A percentile compares a stretch with the other conserved stretches of the same genome.
Conservation (phyloP, 2,113 vertebrate species). For the Corythoichthys haematopterus region DNA sequence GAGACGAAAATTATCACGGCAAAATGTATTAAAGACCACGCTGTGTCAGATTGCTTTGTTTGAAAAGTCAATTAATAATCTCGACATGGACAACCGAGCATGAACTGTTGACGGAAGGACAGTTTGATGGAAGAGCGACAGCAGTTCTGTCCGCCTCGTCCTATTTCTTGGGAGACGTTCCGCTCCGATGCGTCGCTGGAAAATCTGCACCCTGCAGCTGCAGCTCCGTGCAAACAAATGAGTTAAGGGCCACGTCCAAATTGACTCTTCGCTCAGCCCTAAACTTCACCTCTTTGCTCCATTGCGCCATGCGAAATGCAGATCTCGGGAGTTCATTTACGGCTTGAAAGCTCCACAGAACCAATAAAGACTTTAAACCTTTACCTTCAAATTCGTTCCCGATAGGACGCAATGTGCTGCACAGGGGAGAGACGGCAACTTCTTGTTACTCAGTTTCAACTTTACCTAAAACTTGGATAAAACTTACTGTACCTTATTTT, state of each 20-base stretch:
- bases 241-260: constrained; percentile 57
- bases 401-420: neutral
- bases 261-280: constrained; percentile 51
- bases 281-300: constrained; percentile 24
- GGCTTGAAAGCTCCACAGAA: constrained; percentile 29
- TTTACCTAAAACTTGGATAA: neutral
- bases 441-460: neutral
- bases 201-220: constrained; percentile 63
- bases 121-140: constrained; percentile 16
- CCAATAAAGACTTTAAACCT: constrained; percentile 28
- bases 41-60: neutral
- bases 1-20: neutral
- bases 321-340: constrained; percentile 44
- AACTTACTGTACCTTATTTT: neutral
- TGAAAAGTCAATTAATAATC: neutral
- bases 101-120: neutral
- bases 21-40: neutral
- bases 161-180: constrained; percentile 51
- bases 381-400: constrained; percentile 14
- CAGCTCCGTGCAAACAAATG: constrained; percentile 51
- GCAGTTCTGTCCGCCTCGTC: constrained; percentile 29
- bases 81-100: neutral
- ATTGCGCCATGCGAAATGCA: constrained; percentile 52
- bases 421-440: neutral
- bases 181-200: constrained; percentile 55